Base-by-base conservation (phyloP, 2,888 invertebrate species). In the Acronicta leporina region DNA sequence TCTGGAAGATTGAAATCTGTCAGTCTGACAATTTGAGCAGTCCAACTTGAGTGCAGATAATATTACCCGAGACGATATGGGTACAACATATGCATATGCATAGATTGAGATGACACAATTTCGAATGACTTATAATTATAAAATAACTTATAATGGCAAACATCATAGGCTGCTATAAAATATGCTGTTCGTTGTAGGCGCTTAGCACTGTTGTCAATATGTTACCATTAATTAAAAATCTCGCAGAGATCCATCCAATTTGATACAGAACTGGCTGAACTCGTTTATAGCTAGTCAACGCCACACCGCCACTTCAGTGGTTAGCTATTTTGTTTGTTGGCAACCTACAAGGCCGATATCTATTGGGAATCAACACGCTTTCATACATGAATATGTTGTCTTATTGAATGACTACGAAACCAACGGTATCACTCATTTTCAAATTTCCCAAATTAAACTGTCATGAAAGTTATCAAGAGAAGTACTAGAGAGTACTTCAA, bases 371-470 rank as follows among this genome's bases (percentile, higher is more conserved):
- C 64, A 68, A 51, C 50, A 62, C 46, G 25, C 57, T 64, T 58
- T 58, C 52, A 63, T 68, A 67, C 53, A 54, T 53, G 55, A 74
- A 58, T 70, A 70, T 48, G 64, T 66, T 66, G 43, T 63, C 10
- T n/a, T 25, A 73, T 41, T 59, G 44, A 38, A 15, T 42, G 20
- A 51, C 20, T 47, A 30, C 8, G 54, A 49, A 43, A 38, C 15
- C 68, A 69, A 72, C 72, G 70, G 66, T 71, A 72, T 81, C 81
- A 80, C 73, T 83, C 78, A 80, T 81, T 82, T 83, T 77, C 45
- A 73, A 83, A 77, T 82, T 81, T 75, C 68, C 82, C 83, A 87
- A 91, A 91, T 90, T 89, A 87, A 88, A 84, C 87, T 89, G 89
- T 88, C 89, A 87, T 79, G 79, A 79, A 86, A 85, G 83, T 90